Evolutionary conservation across 1,140 invertebrate species (phyloP), one percentile per base, ranked within the genome.

Genomic region (Pseudomyrmex pallidus): DNA sequence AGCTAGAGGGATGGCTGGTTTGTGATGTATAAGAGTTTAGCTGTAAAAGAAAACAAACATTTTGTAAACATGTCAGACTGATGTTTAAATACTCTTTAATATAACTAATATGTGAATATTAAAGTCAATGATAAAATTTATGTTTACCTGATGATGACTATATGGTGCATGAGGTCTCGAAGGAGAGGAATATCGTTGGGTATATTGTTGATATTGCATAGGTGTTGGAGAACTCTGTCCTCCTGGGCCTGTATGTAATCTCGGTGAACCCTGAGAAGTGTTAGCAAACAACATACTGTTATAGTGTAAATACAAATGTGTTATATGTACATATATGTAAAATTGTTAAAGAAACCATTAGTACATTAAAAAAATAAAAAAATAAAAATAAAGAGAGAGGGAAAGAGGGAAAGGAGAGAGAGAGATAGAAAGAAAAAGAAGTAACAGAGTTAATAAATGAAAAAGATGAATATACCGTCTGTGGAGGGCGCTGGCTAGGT

Each of bases 81-180:
- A 9, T 44, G 56, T 54, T n/a, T 2, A 17, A 35, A n/a, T n/a
- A 20, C n/a, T 61, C 25, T 61, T 35, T 15, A 54, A 50, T 15
- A 56, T 44, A 17, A 25, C 7, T 13, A 25, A n/a, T 3, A 10
- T 46, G 12, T 59, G 17, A 78, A 25, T 2, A 50, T 50, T 17
- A 48, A 57, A 20, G 12, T 56, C n/a, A 22, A 0, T 1, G 2
- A 15, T 67, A 15, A 1, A 78, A 62, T 0, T 22, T 63, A 8
- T 2, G 56, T 44, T 76, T 90, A 94, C 94, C 91, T 95, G 95
- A 91, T 95, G 95, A 90, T 95, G 94, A 84, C 93, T 93, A 86
- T 95, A 95, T 22, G 95, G 94, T 80, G 94, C 93, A 83, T 95
- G 94, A 68, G 95, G 93, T 91, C 94, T 91, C 56, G 93, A 73